Percentiles rank a stretch among this genome's conserved stretches.
phyloP scores from a whole-genome alignment of 2,888 invertebrate species.

The Zhengitettix transpicula region DNA sequence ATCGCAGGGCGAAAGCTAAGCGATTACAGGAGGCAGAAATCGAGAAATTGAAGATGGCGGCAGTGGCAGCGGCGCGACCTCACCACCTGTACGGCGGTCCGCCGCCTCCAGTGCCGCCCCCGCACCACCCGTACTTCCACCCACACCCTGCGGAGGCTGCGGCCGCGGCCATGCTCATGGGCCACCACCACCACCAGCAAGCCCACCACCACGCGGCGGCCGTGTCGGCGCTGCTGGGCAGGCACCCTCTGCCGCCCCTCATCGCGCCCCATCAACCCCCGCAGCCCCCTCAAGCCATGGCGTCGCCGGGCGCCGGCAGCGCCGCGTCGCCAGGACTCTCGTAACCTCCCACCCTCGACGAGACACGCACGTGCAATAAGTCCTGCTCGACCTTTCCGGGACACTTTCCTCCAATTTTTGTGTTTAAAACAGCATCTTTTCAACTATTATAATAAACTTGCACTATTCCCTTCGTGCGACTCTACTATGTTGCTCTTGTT shows the following conservation, averaged over 20 bases:
- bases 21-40: constrained; percentile 89
- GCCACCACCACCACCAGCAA: constrained; percentile 24
- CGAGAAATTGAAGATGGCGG: constrained; percentile 68
- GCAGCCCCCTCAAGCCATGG: background rate
- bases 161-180: constrained; percentile 24
- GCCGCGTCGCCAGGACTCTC: background rate
- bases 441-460: too few species aligned
- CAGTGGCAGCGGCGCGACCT: constrained; percentile 36
- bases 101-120: constrained; percentile 15
- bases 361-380: background rate
- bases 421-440: too few species aligned
- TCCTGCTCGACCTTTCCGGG: too few species aligned
- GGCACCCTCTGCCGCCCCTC: constrained; percentile 1
- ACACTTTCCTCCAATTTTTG: too few species aligned
- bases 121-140: constrained; percentile 6
- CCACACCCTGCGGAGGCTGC: constrained; percentile 32
- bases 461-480: too few species aligned
- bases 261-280: background rate
- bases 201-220: background rate
- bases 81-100: constrained; percentile 24
- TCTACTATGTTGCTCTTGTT: too few species aligned
- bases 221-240: constrained; percentile 2
- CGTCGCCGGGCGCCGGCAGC: background rate
- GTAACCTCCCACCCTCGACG: background rate
- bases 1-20: constrained; percentile 88